Conservation (phyloP, 1,140 invertebrate species). For the Atta cephalotes region DNA sequence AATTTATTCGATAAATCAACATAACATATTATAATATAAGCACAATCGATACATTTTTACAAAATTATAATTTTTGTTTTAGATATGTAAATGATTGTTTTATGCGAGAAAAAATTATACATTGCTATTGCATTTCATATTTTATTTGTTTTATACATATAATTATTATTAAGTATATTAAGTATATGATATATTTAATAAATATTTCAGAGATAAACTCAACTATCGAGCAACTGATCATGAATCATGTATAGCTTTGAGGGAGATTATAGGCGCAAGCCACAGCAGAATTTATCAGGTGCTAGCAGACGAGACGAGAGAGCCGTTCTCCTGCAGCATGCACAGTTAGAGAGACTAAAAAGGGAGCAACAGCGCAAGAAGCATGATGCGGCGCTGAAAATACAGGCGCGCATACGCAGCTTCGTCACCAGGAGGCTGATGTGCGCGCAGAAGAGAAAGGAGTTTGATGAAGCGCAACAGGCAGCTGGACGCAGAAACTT, state of each 20-base stretch:
- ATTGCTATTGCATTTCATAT: not conserved
- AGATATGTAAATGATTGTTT: not conserved
- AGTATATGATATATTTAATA: not conserved
- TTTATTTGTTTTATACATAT: not conserved
- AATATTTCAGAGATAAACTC: slow-evolving; percentile 41
- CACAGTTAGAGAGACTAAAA: slow-evolving; percentile 94
- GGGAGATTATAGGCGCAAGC: slow-evolving; percentile 95
- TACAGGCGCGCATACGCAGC: slow-evolving; percentile 93
- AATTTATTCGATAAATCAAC: not conserved
- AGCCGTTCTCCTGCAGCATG: slow-evolving; percentile 92
- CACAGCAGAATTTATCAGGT: slow-evolving; percentile 96
- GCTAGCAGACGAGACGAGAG: slow-evolving; percentile 92
- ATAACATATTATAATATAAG: not conserved
- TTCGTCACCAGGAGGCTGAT: slow-evolving; percentile 90
- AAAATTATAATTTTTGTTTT: not conserved
- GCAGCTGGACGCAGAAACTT: slow-evolving; percentile 84
- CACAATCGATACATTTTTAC: not conserved
- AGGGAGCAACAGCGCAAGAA: slow-evolving; percentile 92
- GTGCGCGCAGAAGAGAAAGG: slow-evolving; percentile 88
- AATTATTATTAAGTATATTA: not conserved
- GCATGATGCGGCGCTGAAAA: slow-evolving; percentile 90
- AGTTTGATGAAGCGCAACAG: slow-evolving; percentile 89
- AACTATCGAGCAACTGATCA: slow-evolving; percentile 48
- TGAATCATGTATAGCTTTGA: slow-evolving; percentile 93
- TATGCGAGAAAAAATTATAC: not conserved